Evolutionary conservation across 92 coral and sea anemone genomes (phyloP).

Genomic region (Umimayanthus kanabou): DNA sequence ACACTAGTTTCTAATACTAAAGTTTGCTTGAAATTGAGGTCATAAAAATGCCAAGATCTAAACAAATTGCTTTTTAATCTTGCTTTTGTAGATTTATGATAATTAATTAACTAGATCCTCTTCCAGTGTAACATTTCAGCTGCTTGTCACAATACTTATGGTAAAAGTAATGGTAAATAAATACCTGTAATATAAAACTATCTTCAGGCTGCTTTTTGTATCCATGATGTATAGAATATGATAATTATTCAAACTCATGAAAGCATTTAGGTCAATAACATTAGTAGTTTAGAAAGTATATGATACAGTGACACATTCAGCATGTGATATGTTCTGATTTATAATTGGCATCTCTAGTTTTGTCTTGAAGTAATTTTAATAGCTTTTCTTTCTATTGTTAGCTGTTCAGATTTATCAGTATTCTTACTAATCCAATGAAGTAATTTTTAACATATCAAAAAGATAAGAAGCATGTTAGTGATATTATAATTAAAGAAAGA

Average conservation of each 20-base stretch:
- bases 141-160: background rate
- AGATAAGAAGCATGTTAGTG: background rate
- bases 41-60: background rate
- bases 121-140: background rate
- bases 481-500: background rate
- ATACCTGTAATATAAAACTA: too few species aligned
- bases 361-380: constrained; percentile 5
- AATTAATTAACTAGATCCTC: background rate
- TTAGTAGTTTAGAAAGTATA: background rate
- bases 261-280: background rate
- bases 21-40: background rate
- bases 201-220: background rate
- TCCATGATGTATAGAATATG: too few species aligned
- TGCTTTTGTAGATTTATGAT: background rate
- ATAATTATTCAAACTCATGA: background rate
- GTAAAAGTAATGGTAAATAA: background rate
- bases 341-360: background rate
- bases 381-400: background rate
- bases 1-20: too few species aligned
- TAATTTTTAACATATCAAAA: constrained; percentile 17
- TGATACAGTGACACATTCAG: too few species aligned
- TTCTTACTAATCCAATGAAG: background rate
- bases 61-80: background rate
- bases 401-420: background rate
- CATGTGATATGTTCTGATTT: background rate